phyloP scores from a whole-genome alignment of 1,140 invertebrate species.

The Thaumetopoea pityocampa region DNA sequence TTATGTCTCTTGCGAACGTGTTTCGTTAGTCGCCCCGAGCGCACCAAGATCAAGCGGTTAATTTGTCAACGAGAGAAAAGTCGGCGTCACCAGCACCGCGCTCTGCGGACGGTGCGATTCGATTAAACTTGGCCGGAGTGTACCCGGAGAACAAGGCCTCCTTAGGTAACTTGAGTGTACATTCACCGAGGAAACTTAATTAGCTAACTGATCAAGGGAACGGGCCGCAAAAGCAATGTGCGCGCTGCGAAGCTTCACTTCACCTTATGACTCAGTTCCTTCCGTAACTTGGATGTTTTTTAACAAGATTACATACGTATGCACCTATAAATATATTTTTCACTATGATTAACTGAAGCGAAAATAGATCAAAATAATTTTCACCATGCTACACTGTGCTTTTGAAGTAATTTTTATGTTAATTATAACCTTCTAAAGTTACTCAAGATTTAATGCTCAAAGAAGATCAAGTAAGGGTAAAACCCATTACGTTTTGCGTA shows the following conservation, averaged over 20 bases:
- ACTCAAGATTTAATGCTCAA: no score
- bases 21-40: constrained; percentile 36
- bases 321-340: no score
- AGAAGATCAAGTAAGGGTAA: no score
- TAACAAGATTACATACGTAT: no score
- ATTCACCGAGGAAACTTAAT: constrained; percentile 63
- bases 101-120: constrained; percentile 61
- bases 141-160: constrained; percentile 55
- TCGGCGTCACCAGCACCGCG: constrained; percentile 35
- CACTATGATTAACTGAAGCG: no score
- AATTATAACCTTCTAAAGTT: no score
- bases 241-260: background rate
- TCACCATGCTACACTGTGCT: no score
- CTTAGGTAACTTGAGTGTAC: constrained; percentile 57
- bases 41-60: constrained; percentile 57
- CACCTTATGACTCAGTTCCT: background rate
- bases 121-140: constrained; percentile 65
- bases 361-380: no score
- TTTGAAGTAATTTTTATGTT: no score
- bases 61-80: constrained; percentile 63
- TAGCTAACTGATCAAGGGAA: constrained; percentile 49
- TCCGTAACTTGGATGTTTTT: no score
- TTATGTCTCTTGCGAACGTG: no score
- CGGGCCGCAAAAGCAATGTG: constrained; percentile 15
- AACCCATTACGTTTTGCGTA: no score